Evolutionary conservation across 1,140 invertebrate genomes (phyloP), one percentile per base, ranked within the genome.

Genomic region (Parapsyche elsis): DNA sequence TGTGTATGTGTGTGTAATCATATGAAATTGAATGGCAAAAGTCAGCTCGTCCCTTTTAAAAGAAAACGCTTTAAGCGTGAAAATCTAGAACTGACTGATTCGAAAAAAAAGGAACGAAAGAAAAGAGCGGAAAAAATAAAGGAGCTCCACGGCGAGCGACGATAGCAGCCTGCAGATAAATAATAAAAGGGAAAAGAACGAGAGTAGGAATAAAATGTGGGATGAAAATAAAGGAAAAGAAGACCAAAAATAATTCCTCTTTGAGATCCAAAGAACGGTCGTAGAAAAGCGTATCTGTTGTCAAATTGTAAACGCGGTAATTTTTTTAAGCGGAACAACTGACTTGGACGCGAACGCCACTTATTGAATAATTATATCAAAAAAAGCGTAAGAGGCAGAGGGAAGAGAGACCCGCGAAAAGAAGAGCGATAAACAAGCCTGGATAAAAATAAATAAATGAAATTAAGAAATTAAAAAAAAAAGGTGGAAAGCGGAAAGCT

Each of bases 301-400:
- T 30, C 71, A 53, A 73, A 73, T 46, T 73, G 71, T 46, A 46
- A 73, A 53, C 44, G 38, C 71, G 14, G 71, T 73, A 73, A 73
- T 73, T 73, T 73, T 73, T 73, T 73, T 73, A 67, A 67, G 64
- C 64, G 24, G 24, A 67, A 67, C 64, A 73, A 73, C 71, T 73
- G 71, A 73, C 71, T 30, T 73, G 24, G 67, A 71, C 24, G 67
- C 67, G 38, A 45, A 23, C 38, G 38, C 46, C 46, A 73, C 71
- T 73, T 53, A 45, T 45, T 73, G 71, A 73, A 73, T 73, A 73
- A 73, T 73, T 73, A 73, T 53, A 46, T 71, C 2, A 53, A 16
- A 16, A 53, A 53, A 5, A 53, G 5, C 5, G 45, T 12, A 46
- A 46, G 45, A 46, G 45, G 45, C 16, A 12, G 67, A 7, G 7